Percentiles rank a stretch among this genome's conserved stretches.
Evolutionary conservation across 2,797 vertebrate genomes (phyloP).

Genomic region (Danio kyathit): DNA sequence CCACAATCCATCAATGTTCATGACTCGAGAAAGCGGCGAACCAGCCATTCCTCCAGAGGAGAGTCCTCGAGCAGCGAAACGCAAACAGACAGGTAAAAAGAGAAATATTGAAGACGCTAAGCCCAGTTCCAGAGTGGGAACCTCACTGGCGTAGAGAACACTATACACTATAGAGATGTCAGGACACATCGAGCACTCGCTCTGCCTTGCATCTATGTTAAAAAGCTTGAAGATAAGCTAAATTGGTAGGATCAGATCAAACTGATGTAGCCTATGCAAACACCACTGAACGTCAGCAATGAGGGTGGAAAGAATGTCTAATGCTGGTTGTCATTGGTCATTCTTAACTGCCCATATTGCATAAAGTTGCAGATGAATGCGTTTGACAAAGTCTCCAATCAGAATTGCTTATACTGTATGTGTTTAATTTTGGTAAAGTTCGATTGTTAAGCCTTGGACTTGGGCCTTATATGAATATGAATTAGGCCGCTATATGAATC

Average conservation of each 20-base stretch:
- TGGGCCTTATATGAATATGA: slow-evolving; percentile 13
- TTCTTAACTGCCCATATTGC: not conserved
- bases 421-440: not conserved
- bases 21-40: slow-evolving; percentile 84
- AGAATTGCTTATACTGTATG: not conserved
- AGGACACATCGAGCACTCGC: not conserved
- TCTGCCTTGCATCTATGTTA: not conserved
- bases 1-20: slow-evolving; percentile 79
- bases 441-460: slow-evolving; percentile 2
- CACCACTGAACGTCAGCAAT: slow-evolving; percentile 45
- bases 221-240: not conserved
- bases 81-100: slow-evolving; percentile 73
- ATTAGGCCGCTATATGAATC: slow-evolving; percentile 15
- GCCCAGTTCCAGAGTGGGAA: slow-evolving; percentile 43
- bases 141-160: slow-evolving; percentile 45
- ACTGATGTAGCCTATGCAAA: slow-evolving; percentile 66
- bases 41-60: slow-evolving; percentile 46
- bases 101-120: slow-evolving; percentile 60
- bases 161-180: slow-evolving; percentile 18
- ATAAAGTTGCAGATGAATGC: not conserved
- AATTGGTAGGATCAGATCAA: not conserved
- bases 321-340: slow-evolving; percentile 8
- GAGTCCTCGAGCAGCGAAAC: slow-evolving; percentile 63
- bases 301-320: not conserved
- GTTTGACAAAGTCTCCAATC: not conserved